phyloP scores from a whole-genome alignment of 2,888 invertebrate genomes.

The Trichopoda pennipes region DNA sequence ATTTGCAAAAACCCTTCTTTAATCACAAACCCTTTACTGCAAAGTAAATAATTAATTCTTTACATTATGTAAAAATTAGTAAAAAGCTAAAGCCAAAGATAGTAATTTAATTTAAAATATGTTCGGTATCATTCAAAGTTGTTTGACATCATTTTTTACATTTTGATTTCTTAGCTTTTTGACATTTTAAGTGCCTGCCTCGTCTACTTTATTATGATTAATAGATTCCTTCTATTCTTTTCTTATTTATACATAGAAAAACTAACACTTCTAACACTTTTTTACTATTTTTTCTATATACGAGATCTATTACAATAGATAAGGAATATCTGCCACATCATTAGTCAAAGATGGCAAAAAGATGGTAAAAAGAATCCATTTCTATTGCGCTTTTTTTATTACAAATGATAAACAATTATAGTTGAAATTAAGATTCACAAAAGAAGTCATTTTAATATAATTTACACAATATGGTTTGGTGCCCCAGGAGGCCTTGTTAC shows the following conservation, averaged over 20 bases:
- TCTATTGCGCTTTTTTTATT: not conserved
- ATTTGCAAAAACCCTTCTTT: too few species aligned
- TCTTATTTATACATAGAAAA: not conserved
- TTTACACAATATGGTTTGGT: not conserved
- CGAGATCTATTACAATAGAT: too few species aligned
- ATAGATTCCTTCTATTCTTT: not conserved
- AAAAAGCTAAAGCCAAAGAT: too few species aligned
- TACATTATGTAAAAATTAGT: too few species aligned
- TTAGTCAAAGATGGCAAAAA: slow-evolving; percentile 30
- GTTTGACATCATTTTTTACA: not conserved
- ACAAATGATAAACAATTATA: slow-evolving; percentile 45
- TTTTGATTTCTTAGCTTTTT: not conserved
- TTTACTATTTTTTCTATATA: too few species aligned
- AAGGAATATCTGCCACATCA: slow-evolving; percentile 36
- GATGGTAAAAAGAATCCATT: not conserved
- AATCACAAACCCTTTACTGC: too few species aligned
- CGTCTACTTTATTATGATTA: not conserved
- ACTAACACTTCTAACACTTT: not conserved
- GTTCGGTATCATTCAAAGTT: not conserved
- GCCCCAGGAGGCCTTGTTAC: slow-evolving; percentile 39
- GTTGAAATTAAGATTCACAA: slow-evolving; percentile 2
- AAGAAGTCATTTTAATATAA: not conserved
- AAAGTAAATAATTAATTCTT: too few species aligned
- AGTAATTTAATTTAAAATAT: too few species aligned
- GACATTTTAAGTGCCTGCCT: not conserved